phyloP scores from a whole-genome alignment of 1,140 invertebrate genomes.

The Linepithema humile region DNA sequence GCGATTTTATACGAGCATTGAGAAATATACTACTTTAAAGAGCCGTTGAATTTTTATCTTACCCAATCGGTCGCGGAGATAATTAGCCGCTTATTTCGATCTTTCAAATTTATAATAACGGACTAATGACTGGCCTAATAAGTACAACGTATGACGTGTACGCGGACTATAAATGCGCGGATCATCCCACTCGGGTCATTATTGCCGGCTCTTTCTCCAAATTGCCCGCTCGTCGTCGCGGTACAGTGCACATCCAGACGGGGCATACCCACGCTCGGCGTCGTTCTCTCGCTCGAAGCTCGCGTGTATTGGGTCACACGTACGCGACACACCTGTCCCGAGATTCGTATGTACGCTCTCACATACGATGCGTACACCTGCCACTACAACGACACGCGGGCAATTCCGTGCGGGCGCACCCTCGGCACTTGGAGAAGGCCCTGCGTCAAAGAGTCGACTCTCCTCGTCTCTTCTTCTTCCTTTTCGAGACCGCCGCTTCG shows the following conservation, averaged over 20 bases:
- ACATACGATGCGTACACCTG: conserved; percentile 66
- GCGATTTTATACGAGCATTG: neutral
- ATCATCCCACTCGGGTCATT: conserved; percentile 23
- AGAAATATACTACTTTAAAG: neutral
- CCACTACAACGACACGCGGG: conserved; percentile 43
- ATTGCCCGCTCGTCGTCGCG: conserved; percentile 54
- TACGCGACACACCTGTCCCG: conserved; percentile 58
- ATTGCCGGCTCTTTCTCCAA: conserved; percentile 45
- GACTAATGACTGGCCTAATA: conserved; percentile 4
- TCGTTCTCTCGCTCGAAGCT: neutral
- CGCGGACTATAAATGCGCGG: conserved; percentile 18
- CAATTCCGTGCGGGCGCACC: conserved; percentile 74
- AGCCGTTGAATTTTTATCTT: neutral
- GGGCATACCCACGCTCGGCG: conserved; percentile 57
- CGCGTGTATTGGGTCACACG: conserved; percentile 17
- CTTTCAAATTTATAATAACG: neutral
- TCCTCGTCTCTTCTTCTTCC: conserved; percentile 71
- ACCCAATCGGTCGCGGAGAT: neutral
- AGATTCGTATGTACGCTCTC: conserved; percentile 8
- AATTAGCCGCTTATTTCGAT: neutral
- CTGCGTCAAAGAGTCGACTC: conserved; percentile 72
- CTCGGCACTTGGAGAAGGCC: conserved; percentile 73
- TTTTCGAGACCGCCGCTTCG: conserved; percentile 65
- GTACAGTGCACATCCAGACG: conserved; percentile 48
- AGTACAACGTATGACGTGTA: conserved; percentile 25